phyloP scores from a whole-genome alignment of 1,140 invertebrate genomes.

The Odontomachus brunneus region DNA sequence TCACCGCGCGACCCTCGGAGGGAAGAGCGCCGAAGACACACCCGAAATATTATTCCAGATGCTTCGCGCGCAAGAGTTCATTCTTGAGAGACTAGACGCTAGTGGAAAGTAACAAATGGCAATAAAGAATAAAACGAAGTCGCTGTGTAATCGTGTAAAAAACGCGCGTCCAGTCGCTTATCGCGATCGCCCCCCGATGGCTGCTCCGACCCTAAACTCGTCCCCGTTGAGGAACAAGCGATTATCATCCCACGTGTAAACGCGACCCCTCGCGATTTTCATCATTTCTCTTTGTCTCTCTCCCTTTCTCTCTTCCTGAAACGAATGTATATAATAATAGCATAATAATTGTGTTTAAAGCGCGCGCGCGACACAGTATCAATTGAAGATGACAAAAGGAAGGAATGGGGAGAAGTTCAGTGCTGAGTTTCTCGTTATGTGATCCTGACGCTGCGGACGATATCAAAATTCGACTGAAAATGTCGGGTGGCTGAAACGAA shows the following conservation, averaged over 20 bases:
- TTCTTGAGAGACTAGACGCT: not conserved
- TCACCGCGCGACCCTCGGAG: not conserved
- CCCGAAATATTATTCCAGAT: slow-evolving; percentile 46
- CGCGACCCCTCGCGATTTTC: too few species aligned
- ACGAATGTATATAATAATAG: not conserved
- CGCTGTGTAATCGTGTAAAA: not conserved
- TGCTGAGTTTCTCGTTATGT: too few species aligned
- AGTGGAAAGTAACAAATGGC: not conserved
- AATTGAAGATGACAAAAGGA: too few species aligned
- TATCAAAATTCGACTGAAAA: slow-evolving; percentile 3
- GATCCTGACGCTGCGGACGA: not conserved
- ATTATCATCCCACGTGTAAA: too few species aligned
- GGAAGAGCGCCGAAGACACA: not conserved
- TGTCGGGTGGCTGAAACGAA: too few species aligned
- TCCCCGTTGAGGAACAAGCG: not conserved
- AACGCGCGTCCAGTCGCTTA: not conserved
- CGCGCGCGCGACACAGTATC: too few species aligned
- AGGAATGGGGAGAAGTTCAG: too few species aligned
- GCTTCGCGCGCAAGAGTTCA: not conserved
- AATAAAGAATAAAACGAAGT: slow-evolving; percentile 16
- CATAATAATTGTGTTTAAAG: not conserved
- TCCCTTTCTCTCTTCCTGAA: too few species aligned
- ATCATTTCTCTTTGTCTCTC: too few species aligned
- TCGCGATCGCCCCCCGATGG: not conserved
- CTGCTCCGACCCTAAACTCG: not conserved